phyloP scores from a whole-genome alignment of 2,113 vertebrate species.

The Perca flavescens region DNA sequence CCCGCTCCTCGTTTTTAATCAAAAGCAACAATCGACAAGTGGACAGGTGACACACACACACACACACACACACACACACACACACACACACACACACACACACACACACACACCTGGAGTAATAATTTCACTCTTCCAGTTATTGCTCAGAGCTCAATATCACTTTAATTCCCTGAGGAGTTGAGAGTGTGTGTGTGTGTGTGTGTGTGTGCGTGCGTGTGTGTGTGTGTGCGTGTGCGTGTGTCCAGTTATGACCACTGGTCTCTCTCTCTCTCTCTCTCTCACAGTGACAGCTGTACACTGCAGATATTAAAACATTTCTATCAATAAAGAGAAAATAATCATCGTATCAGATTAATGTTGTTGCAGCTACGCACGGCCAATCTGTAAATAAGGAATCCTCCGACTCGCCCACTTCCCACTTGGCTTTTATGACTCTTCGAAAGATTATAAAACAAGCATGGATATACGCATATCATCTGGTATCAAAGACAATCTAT shows the following conservation, averaged over 20 bases:
- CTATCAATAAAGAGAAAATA: neutral
- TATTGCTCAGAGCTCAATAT: slow-evolving; percentile 70
- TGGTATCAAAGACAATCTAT: too few relatives aligned
- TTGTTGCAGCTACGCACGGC: neutral
- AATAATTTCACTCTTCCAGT: slow-evolving; percentile 61
- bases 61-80: slow-evolving; percentile 39
- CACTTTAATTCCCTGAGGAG: slow-evolving; percentile 56
- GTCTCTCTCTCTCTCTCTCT: neutral
- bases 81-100: slow-evolving; percentile 20
- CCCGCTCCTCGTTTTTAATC: slow-evolving; percentile 56
- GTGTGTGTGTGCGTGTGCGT: slow-evolving; percentile 15
- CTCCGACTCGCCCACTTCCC: neutral
- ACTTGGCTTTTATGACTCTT: neutral
- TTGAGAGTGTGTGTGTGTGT: slow-evolving; percentile 11
- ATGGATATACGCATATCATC: too few relatives aligned
- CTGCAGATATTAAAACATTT: slow-evolving; percentile 8
- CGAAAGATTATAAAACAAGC: neutral
- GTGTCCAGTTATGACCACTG: slow-evolving; percentile 14
- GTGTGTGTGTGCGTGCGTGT: slow-evolving; percentile 11
- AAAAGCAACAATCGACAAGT: slow-evolving; percentile 61
- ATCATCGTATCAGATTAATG: neutral
- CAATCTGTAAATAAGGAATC: neutral
- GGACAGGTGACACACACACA: slow-evolving; percentile 52
- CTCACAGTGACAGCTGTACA: neutral
- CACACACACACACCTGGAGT: slow-evolving; percentile 31